These are phyloP conservation scores for Andrena haemorrhoa DNA, from an alignment of 2,888 invertebrate species.

Conservation along the genomic window DNA sequence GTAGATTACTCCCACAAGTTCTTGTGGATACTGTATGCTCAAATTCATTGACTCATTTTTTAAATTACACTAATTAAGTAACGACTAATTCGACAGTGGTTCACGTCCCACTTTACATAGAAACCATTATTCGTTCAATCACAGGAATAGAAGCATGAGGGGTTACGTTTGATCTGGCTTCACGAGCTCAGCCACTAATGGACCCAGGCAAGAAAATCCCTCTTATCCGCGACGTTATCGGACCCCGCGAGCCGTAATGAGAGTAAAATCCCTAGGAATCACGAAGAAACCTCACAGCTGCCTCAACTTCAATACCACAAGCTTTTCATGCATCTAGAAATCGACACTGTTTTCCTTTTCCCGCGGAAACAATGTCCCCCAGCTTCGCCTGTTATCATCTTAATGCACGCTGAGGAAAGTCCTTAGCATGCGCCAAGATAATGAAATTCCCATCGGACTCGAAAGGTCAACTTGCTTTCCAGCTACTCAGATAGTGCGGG, in stretches of 20 bases:
- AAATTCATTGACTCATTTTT: background rate
- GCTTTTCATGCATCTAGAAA: background rate
- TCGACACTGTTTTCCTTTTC: conserved; percentile 2
- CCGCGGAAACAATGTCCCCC: background rate
- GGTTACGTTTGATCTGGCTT: conserved; percentile 15
- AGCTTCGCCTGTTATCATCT: conserved; percentile 11
- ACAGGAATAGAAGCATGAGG: background rate
- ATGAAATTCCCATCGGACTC: conserved; percentile 10
- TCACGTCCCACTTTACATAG: background rate
- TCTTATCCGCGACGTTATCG: conserved; percentile 30
- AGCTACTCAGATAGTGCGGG: background rate
- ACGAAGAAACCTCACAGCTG: background rate
- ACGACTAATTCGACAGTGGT: background rate
- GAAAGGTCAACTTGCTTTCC: background rate
- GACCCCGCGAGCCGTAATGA: conserved; percentile 21
- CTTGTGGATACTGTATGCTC: too few relatives aligned
- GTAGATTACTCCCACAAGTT: too few relatives aligned
- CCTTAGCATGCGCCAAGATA: background rate
- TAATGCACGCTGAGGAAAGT: background rate
- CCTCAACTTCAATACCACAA: conserved; percentile 9
- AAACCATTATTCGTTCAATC: background rate
- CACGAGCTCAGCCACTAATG: conserved; percentile 28
- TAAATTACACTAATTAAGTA: background rate
- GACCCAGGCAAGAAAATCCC: conserved; percentile 40
- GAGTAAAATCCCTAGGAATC: conserved; percentile 41